These are phyloP conservation scores for Eumacrocentrus americanus DNA, from an alignment of 2,888 invertebrate genomes.

Conservation along the genomic window DNA sequence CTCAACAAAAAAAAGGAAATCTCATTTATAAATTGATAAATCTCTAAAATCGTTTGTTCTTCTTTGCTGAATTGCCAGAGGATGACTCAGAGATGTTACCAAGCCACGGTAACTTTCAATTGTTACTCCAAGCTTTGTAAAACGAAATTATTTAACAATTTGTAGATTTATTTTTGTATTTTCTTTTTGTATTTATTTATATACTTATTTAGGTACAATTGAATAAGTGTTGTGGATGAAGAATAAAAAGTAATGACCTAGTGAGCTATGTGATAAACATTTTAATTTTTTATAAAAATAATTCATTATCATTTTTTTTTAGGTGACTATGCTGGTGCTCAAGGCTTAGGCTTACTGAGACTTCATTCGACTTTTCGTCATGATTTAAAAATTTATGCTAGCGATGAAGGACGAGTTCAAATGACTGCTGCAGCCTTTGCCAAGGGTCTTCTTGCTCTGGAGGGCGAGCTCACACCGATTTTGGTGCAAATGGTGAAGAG, in stretches of 20 bases:
- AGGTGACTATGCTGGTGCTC: conserved; percentile 88
- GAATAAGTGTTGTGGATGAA: too few species aligned
- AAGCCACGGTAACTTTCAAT: conserved; percentile 59
- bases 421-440: conserved; percentile 99
- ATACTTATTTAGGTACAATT: too few species aligned
- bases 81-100: conserved; percentile 61
- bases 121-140: conserved; percentile 43
- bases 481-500: conserved; percentile 99
- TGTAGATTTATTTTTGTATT: conserved; percentile 7
- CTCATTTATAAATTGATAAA: not conserved
- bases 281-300: not conserved
- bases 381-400: conserved; percentile 99
- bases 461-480: conserved; percentile 98
- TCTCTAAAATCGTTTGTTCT: conserved; percentile 5
- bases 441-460: conserved; percentile 94
- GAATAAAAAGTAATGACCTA: not conserved
- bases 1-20: not conserved
- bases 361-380: conserved; percentile 98
- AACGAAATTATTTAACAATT: conserved; percentile 1
- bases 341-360: conserved; percentile 92
- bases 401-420: conserved; percentile 98
- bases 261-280: not conserved
- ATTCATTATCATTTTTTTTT: not conserved
- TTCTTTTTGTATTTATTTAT: conserved; percentile 18
- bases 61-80: conserved; percentile 56